A percentile compares a stretch with the other conserved stretches of the same genome.
Conservation (phyloP, 2,113 vertebrate genomes). For the Toxostoma redivivum region DNA sequence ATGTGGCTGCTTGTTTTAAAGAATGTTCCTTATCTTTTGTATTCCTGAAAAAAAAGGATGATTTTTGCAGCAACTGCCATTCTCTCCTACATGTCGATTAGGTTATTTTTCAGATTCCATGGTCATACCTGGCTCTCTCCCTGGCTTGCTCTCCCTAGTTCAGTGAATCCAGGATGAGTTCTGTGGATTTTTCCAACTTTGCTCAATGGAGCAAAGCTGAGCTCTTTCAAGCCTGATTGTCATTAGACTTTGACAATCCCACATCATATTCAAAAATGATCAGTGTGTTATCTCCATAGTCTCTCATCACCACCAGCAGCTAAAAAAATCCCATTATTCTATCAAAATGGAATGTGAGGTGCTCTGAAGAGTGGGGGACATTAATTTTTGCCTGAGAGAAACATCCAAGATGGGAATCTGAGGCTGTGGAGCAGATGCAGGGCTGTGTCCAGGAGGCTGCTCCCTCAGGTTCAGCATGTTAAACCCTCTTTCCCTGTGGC, state of each 20-base stretch:
- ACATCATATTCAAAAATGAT: background rate
- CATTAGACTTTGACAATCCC: background rate
- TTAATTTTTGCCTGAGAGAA: background rate
- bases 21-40: background rate
- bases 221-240: background rate
- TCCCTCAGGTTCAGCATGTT: fast-evolving
- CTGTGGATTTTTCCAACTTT: background rate
- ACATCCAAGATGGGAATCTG: background rate
- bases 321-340: background rate
- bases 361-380: background rate
- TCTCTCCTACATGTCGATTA: fast-evolving
- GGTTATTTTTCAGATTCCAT: background rate
- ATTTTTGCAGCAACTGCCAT: background rate
- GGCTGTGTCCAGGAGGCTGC: background rate
- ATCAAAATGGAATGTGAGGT: background rate
- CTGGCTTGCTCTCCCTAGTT: background rate
- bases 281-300: background rate
- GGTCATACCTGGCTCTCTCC: background rate
- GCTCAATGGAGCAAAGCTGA: fast-evolving
- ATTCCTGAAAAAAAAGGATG: background rate
- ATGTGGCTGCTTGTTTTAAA: background rate
- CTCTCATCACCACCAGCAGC: background rate
- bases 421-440: background rate
- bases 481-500: background rate
- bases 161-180: background rate